phyloP scores from a whole-genome alignment of 2,888 invertebrate species.

The Acronicta psi region DNA sequence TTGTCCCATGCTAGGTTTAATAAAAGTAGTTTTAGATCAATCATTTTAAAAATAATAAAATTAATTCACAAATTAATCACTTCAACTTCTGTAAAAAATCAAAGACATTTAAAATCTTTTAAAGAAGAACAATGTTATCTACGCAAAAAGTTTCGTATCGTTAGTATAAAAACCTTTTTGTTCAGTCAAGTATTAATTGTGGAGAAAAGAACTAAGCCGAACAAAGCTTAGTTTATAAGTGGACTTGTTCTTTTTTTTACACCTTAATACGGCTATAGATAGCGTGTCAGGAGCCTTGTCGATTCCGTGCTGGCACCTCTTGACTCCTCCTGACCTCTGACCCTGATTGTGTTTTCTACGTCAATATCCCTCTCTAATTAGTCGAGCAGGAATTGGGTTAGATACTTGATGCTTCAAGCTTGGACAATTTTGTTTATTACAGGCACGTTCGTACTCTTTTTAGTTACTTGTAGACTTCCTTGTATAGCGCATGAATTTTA shows the following conservation, averaged over 20 bases:
- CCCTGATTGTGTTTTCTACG: constrained; percentile 26
- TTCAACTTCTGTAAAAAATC: constrained; percentile 9
- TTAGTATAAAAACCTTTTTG: constrained; percentile 27
- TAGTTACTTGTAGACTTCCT: constrained; percentile 1
- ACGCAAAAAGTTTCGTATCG: constrained; percentile 13
- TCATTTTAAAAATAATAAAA: constrained; percentile 9
- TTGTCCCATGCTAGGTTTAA: constrained; percentile 19
- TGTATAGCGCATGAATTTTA: too few species aligned
- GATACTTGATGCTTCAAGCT: constrained; percentile 14
- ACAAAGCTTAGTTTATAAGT: constrained; percentile 7
- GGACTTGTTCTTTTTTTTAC: not conserved
- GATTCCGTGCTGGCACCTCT: constrained; percentile 9
- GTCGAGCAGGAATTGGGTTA: constrained; percentile 13
- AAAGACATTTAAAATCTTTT: constrained; percentile 3
- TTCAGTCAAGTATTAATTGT: constrained; percentile 9
- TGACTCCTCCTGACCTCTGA: constrained; percentile 20
- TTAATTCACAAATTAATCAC: not conserved
- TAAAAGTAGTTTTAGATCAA: constrained; percentile 15
- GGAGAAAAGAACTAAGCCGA: not conserved
- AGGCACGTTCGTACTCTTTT: not conserved
- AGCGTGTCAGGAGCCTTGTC: constrained; percentile 12
- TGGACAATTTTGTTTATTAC: constrained; percentile 27
- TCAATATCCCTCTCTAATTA: constrained; percentile 38
- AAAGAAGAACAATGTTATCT: constrained; percentile 1
- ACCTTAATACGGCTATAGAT: constrained; percentile 22